Conservation (phyloP, 1,140 invertebrate genomes). For the Adoxophyes honmai region DNA sequence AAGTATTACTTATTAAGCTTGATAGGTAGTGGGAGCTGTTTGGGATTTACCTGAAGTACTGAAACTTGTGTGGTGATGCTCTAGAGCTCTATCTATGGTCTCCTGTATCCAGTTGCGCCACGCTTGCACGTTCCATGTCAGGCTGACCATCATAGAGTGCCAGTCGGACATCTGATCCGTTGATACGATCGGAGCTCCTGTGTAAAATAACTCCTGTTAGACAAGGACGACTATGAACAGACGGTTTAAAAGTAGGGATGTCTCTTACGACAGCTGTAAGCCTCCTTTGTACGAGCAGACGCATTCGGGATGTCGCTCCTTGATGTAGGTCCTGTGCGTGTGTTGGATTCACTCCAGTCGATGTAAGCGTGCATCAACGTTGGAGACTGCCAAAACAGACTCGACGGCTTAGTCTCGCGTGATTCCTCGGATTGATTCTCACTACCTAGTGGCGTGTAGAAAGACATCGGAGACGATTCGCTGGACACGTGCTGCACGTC, state of each 20-base stretch:
- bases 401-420: background rate
- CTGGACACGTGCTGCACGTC: too few relatives aligned
- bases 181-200: constrained; percentile 50
- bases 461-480: constrained; percentile 29
- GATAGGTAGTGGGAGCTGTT: too few relatives aligned
- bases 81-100: constrained; percentile 41
- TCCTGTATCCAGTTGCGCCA: constrained; percentile 64
- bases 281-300: constrained; percentile 20
- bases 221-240: too few relatives aligned
- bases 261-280: constrained; percentile 41
- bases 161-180: constrained; percentile 63
- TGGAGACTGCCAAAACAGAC: constrained; percentile 28
- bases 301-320: too few relatives aligned
- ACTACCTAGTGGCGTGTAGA: constrained; percentile 27
- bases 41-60: constrained; percentile 26
- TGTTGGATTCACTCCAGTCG: too few relatives aligned
- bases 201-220: too few relatives aligned
- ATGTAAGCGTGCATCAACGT: constrained; percentile 35
- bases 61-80: constrained; percentile 19
- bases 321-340: too few relatives aligned
- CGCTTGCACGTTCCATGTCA: constrained; percentile 64
- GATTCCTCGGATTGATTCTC: constrained; percentile 19
- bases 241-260: too few relatives aligned
- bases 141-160: constrained; percentile 63
- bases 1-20: too few relatives aligned